Evolutionary conservation across 2,797 vertebrate genomes (phyloP), one percentile per base, ranked within the genome.

Genomic region (Hoplostethus mediterraneus): DNA sequence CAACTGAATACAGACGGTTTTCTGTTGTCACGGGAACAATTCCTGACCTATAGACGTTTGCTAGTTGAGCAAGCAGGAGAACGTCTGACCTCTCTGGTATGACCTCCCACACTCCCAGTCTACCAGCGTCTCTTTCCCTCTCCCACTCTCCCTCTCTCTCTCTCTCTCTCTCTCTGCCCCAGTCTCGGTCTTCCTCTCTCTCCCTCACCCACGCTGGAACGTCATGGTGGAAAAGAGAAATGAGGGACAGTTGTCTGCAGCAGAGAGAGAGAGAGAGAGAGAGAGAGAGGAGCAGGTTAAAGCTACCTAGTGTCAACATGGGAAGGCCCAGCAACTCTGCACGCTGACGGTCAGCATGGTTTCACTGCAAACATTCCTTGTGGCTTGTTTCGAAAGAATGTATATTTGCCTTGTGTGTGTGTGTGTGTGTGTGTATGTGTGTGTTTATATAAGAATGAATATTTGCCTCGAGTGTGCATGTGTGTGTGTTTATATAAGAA

Each of bases 371-470:
- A 90, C 87, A 86, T 87, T 87, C 79, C 75, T 82, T 49, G 8
- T 49, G 63, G 40, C 54, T 17, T 16, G 5, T 36, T 72, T 65
- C 33, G 49, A 80, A 47, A 81, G 70, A 89, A 88, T 82, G 81
- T 75, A 83, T 86, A 85, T 87, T 87, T 89, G 62, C 73, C 47
- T 73, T 82, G 40, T 77, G 74, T 51, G n/a, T 60, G 65, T 57
- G 25, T 57, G 25, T 21, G 21, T 21, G 21, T 21, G 21, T 21
- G 21, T 21, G 21, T 21, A 21, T 12, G 30, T 38, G 74, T 51
- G 57, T 87, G 84, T 86, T 86, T 89, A 85, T 81, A 69, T 71
- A 84, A 81, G 70, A 89, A 88, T 82, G 81, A 73, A 83, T 86
- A 85, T 87, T 87, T 89, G 62, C 73, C 47, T 73, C 81, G 40